phyloP scores from a whole-genome alignment of 2,797 vertebrate species.

The Arnoldichthys spilopterus region DNA sequence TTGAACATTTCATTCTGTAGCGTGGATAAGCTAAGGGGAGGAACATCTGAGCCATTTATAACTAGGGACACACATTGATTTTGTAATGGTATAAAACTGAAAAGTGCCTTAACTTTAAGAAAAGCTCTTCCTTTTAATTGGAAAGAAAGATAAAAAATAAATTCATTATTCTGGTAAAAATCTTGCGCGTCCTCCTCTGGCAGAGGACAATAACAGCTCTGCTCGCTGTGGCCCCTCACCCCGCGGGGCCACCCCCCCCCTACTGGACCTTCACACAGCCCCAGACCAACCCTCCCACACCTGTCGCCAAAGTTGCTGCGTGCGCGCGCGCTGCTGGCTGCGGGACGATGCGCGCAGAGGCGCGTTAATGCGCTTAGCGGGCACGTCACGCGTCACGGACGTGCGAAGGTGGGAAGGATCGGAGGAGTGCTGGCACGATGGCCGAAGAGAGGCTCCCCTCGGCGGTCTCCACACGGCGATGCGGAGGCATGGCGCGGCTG shows the following conservation, averaged over 20 bases:
- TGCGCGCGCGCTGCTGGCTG: neutral
- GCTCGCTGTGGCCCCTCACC: conserved; percentile 69
- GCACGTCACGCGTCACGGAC: conserved; percentile 32
- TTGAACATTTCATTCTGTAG: too few species aligned
- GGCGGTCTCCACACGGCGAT: conserved; percentile 25
- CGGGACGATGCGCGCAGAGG: neutral
- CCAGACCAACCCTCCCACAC: neutral
- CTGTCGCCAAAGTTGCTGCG: neutral
- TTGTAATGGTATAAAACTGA: too few species aligned
- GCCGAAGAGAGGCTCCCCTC: conserved; percentile 42
- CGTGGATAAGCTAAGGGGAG: too few species aligned
- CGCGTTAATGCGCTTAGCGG: conserved; percentile 31
- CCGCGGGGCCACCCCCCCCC: conserved; percentile 48
- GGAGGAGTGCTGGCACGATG: conserved; percentile 36
- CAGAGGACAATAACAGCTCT: neutral
- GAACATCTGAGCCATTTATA: too few species aligned
- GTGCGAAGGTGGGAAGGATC: conserved; percentile 34
- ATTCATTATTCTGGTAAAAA: too few species aligned
- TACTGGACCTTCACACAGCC: conserved; percentile 8
- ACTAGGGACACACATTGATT: too few species aligned
- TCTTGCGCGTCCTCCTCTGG: too few species aligned
- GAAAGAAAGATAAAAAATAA: too few species aligned
- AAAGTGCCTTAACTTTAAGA: too few species aligned
- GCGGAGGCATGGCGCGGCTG: conserved; percentile 29
- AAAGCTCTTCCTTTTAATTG: too few species aligned